Percentiles rank a stretch among this genome's conserved stretches.
Conservation (phyloP, 2,888 invertebrate species). For the Ectemnius lituratus region DNA sequence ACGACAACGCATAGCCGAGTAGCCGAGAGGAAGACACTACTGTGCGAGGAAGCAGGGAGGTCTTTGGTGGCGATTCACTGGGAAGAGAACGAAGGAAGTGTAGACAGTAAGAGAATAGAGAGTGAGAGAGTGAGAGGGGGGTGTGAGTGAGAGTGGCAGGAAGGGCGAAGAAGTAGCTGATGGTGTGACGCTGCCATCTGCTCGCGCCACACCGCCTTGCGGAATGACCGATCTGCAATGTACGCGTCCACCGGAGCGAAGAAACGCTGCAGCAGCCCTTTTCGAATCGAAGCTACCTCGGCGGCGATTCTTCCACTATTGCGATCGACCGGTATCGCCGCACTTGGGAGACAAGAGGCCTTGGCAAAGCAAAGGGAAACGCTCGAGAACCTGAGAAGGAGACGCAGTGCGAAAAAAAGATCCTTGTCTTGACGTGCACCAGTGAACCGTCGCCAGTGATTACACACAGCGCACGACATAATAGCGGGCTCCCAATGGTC, state of each 20-base stretch:
- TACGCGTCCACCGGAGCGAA: neutral
- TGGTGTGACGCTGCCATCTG: slow-evolving; percentile 67
- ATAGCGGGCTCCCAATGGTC: slow-evolving; percentile 13
- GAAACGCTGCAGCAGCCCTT: slow-evolving; percentile 1
- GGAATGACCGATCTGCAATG: slow-evolving; percentile 49
- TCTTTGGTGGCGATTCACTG: slow-evolving; percentile 39
- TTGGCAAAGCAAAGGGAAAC: slow-evolving; percentile 62
- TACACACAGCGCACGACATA: slow-evolving; percentile 17
- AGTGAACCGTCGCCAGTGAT: slow-evolving; percentile 54
- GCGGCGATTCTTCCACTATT: too few species aligned
- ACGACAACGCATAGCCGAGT: slow-evolving; percentile 2
- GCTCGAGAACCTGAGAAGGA: neutral
- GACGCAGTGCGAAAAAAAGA: too few species aligned
- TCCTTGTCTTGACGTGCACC: slow-evolving; percentile 50
- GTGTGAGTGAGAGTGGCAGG: neutral
- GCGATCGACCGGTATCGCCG: neutral
- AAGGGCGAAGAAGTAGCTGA: slow-evolving; percentile 58
- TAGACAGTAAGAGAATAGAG: too few species aligned
- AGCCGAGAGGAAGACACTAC: neutral
- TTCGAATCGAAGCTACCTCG: neutral
- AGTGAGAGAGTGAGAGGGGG: too few species aligned
- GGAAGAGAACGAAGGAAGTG: slow-evolving; percentile 17
- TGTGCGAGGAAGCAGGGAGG: slow-evolving; percentile 22
- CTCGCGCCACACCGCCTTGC: slow-evolving; percentile 49
- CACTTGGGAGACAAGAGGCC: slow-evolving; percentile 51